Evolutionary conservation across 1,140 invertebrate species (phyloP), one percentile per base, ranked within the genome.

Genomic region (Leptinotarsa lineolata): DNA sequence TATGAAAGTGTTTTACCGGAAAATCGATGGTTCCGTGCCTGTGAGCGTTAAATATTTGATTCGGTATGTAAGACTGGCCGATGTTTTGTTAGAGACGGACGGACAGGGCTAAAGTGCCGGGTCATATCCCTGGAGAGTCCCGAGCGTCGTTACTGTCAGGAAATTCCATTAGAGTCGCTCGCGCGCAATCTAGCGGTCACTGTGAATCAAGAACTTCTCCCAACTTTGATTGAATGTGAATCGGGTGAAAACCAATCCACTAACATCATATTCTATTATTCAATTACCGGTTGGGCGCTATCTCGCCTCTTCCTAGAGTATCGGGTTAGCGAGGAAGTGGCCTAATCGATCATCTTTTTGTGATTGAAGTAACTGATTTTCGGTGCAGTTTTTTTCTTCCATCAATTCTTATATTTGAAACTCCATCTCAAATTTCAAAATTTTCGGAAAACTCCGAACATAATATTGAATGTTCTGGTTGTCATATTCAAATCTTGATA

Each of bases 231-330:
- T 72, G 70, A 72, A 72, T 72, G 70, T 72, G 70, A 72, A 72
- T 72, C 61, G 70, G 70, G 21, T 30, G 70, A 64, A 63, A 72
- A 59, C 59, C 70, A 72, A 64, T 72, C 70, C 70, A 72, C 70
- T 72, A 72, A 72, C 70, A 64, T 72, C 70, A 72, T 72, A 72
- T 72, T 72, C 70, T 72, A 72, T 72, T 72, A 72, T 72, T 72
- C 70, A 72, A 72, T 72, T 72, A 72, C 60, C 24, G 22, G 54
- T 59, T 48, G 66, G 21, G 61, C 48, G 6, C 16, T 54, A 54
- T 15, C 48, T 54, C n/a, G 15, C 48, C n/a, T 54, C n/a, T 54
- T 54, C 16, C 48, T 54, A 16, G 48, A 54, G 48, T 54, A 54
- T 54, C 48, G n/a, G n/a, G 15, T 54, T 54, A 54, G 48, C 15